Base-by-base conservation (phyloP, 2,797 vertebrate species). In the Todus mexicanus region DNA sequence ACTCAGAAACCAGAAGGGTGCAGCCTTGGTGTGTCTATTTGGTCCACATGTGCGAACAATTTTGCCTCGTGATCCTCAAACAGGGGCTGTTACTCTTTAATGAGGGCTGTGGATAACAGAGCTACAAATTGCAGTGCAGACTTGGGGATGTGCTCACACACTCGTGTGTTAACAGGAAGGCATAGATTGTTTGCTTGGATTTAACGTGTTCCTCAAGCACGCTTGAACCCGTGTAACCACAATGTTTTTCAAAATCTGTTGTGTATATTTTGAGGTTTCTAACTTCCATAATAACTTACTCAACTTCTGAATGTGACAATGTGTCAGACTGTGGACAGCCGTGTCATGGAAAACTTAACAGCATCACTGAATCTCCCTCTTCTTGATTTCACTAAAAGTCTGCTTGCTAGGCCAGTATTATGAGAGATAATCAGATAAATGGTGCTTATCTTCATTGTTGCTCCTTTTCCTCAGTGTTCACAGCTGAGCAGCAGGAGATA, bases 181-280 rank as follows among this genome's bases (percentile, higher is more conserved):
- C 13, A 1, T 35, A 53, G 76, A n/a, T 89, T 86, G 82, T 95
- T 93, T 91, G 93, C 90, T 95, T 95, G 81, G 56, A 61, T 94
- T 91, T 73, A 51, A 78, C 91, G 8, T 93, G 9, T 76, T 84
- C 74, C 78, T 91, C 71, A 77, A 92, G 65, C 77, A 9, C 2
- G 31, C 72, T 84, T 14, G 10, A 89, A 78, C 51, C 92, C 84
- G 84, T 21, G 4, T 76, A 94, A 83, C 95, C 89, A 73, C 88
- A 94, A 26, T 82, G 87, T 91, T 93, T 91, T 85, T 83, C 82
- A 56, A 51, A 92, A 77, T 79, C 81, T 38, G 84, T 81, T 59
- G 88, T 89, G 88, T 94, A 29, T 90, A 31, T 95, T 92, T 94
- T 91, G 95, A 95, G 93, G 95, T 93, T 95, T 95, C 65, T 66